These are phyloP conservation scores for Hymenopus coronatus DNA, from an alignment of 2,888 invertebrate genomes.

Conservation along the genomic window DNA sequence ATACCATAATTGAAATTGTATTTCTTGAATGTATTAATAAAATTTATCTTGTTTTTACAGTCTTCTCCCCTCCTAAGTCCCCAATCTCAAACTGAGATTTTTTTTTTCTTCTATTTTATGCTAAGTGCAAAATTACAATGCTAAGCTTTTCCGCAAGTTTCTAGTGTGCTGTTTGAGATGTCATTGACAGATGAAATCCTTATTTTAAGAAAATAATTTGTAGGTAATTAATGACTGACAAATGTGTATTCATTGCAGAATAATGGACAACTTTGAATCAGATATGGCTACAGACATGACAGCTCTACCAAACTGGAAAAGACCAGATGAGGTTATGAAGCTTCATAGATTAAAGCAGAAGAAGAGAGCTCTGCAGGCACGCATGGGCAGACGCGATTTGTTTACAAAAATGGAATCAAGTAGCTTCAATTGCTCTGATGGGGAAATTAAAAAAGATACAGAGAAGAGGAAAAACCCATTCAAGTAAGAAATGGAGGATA, in stretches of 20 bases:
- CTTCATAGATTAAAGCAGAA: conserved; percentile 69
- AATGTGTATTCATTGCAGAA: background rate
- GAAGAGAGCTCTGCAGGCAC: conserved; percentile 73
- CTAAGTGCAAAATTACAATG: too few species aligned
- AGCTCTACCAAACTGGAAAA: conserved; percentile 47
- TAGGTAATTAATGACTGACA: too few species aligned
- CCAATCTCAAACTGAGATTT: too few species aligned
- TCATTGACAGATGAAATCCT: too few species aligned
- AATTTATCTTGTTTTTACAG: too few species aligned
- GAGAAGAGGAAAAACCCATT: conserved; percentile 79
- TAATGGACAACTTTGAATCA: background rate
- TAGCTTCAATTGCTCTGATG: background rate
- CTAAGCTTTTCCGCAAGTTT: too few species aligned
- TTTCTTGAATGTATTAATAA: too few species aligned
- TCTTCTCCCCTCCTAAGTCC: too few species aligned
- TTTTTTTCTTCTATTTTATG: too few species aligned
- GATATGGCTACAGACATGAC: background rate
- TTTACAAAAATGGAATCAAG: conserved; percentile 40
- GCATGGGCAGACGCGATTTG: conserved; percentile 50
- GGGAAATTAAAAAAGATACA: conserved; percentile 44
- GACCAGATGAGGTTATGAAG: conserved; percentile 64
- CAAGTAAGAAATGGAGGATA: conserved; percentile 35
- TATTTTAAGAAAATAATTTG: too few species aligned
- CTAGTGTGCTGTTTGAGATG: too few species aligned
- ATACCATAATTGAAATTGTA: too few species aligned